These are phyloP conservation scores for Daphoenositta chrysoptera DNA, from an alignment of 2,113 vertebrate species.

Conservation along the genomic window DNA sequence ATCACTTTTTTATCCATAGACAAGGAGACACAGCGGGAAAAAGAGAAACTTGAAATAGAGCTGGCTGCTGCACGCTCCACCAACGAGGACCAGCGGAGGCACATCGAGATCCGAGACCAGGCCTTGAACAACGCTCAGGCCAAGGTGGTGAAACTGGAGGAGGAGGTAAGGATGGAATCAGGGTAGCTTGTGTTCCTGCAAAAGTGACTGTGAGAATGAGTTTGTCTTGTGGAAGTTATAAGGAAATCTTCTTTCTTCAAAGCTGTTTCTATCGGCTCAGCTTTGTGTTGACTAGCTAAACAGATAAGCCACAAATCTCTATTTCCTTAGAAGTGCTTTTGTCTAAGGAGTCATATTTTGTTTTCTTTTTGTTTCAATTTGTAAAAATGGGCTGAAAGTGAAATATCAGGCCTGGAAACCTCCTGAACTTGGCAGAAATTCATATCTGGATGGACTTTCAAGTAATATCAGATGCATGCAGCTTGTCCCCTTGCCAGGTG, in stretches of 20 bases:
- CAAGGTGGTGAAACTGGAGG: constrained; percentile 96
- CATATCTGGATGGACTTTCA: background rate
- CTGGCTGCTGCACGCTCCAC: constrained; percentile 86
- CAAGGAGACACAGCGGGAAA: constrained; percentile 91
- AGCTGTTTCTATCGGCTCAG: background rate
- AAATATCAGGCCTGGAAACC: background rate
- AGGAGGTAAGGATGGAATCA: constrained; percentile 81
- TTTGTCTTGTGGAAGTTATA: background rate
- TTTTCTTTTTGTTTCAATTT: constrained; percentile 26
- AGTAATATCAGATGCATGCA: background rate
- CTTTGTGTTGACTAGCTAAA: constrained; percentile 14
- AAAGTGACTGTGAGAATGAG: background rate
- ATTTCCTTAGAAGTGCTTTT: constrained; percentile 16
- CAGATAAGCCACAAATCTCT: constrained; percentile 7
- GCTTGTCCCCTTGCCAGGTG: constrained; percentile 9
- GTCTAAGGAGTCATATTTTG: background rate
- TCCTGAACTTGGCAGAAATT: constrained; percentile 4
- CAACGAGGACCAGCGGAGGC: constrained; percentile 93
- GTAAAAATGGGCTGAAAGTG: background rate
- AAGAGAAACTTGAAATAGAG: constrained; percentile 95
- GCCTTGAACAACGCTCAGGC: constrained; percentile 95
- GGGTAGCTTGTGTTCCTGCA: background rate
- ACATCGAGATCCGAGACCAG: constrained; percentile 98
- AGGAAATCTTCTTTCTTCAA: background rate
- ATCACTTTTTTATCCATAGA: constrained; percentile 66